Conservation (phyloP, 2,797 vertebrate species). For the Spinus pinus region DNA sequence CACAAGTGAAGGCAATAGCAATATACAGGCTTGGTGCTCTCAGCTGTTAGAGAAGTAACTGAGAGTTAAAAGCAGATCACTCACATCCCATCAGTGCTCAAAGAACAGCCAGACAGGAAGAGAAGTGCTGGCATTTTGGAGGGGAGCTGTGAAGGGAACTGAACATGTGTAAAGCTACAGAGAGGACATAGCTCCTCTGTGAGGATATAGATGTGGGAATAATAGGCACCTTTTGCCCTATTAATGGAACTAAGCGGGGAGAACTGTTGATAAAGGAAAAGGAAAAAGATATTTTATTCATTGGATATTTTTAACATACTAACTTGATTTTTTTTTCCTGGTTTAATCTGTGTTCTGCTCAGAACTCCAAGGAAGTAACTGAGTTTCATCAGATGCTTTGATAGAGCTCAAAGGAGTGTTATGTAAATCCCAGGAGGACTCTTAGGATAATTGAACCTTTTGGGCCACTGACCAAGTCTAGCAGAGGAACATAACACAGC, state of each 20-base stretch:
- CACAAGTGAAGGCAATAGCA: neutral
- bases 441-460: neutral
- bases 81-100: neutral
- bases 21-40: neutral
- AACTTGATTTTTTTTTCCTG: neutral
- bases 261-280: neutral
- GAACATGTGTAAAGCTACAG: neutral
- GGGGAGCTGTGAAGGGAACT: neutral
- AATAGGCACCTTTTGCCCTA: neutral
- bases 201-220: neutral
- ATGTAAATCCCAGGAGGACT: neutral
- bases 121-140: neutral
- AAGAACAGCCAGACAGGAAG: neutral
- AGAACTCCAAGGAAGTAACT: neutral
- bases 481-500: neutral
- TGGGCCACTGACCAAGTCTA: neutral
- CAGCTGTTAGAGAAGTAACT: neutral
- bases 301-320: neutral
- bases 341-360: neutral
- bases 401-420: neutral
- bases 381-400: neutral
- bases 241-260: neutral
- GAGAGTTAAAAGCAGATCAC: neutral
- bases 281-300: neutral
- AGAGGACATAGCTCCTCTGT: neutral